A percentile compares a stretch with the other conserved stretches of the same genome.
Conservation (phyloP, 2,113 vertebrate species). For the Albula goreensis region DNA sequence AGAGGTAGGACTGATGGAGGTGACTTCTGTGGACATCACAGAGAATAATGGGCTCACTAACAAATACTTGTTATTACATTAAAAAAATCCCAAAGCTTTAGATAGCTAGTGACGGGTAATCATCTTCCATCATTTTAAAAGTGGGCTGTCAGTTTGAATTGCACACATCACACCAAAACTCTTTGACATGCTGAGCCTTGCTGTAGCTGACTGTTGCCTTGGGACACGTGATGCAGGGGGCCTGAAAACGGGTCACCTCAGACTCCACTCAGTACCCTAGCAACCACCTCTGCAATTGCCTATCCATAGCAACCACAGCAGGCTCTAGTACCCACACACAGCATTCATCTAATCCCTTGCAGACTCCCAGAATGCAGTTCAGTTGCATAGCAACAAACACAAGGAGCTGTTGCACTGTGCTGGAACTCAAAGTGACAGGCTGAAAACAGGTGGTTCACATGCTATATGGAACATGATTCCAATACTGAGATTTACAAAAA, state of each 20-base stretch:
- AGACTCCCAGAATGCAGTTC: constrained; percentile 13
- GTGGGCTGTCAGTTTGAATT: neutral
- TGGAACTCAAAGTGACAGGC: neutral
- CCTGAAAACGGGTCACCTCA: constrained; percentile 14
- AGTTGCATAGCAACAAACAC: constrained; percentile 16
- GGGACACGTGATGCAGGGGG: neutral
- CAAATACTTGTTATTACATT: neutral
- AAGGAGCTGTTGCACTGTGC: neutral
- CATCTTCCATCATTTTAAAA: neutral
- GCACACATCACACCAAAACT: neutral
- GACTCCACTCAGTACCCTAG: constrained; percentile 19
- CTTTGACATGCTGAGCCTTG: neutral
- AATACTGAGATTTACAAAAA: neutral
- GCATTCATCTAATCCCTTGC: constrained; percentile 5
- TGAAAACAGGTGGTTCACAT: neutral
- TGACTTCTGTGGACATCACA: neutral
- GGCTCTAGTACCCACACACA: constrained; percentile 7
- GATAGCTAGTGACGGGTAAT: neutral
- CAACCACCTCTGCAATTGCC: constrained; percentile 24
- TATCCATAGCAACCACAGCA: constrained; percentile 22
- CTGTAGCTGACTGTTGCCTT: neutral
- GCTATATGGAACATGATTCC: neutral
- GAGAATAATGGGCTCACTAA: neutral
- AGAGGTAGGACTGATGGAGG: neutral
- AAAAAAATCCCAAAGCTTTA: neutral